These are phyloP conservation scores for Syngnathus typhle DNA, from an alignment of 2,113 vertebrate genomes.

Conservation along the genomic window DNA sequence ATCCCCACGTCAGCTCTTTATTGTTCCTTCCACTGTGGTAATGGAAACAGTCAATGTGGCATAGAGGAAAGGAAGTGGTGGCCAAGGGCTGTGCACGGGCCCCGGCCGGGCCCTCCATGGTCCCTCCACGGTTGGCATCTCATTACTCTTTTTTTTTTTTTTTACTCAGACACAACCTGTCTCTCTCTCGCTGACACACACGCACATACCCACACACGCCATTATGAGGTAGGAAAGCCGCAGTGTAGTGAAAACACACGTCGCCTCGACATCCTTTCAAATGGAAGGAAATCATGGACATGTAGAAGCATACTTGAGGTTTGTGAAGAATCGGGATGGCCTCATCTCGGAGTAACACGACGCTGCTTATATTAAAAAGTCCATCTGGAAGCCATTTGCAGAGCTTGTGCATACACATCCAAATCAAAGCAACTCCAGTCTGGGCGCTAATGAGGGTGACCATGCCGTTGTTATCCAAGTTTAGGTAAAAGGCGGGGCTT, in stretches of 20 bases:
- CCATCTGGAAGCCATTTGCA: slow-evolving; percentile 70
- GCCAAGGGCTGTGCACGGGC: slow-evolving; percentile 44
- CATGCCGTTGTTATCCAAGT: slow-evolving; percentile 62
- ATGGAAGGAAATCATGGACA: slow-evolving; percentile 71
- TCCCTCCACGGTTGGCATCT: slow-evolving; percentile 55
- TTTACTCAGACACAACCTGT: slow-evolving; percentile 14
- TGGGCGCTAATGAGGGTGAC: slow-evolving; percentile 63
- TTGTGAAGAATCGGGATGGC: slow-evolving; percentile 66
- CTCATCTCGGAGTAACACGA: slow-evolving; percentile 64
- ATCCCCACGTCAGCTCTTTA: slow-evolving; percentile 68
- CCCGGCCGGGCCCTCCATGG: slow-evolving; percentile 40
- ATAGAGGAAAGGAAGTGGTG: slow-evolving; percentile 52
- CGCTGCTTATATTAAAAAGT: slow-evolving; percentile 64
- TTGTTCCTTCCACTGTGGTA: slow-evolving; percentile 74
- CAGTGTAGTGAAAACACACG: slow-evolving; percentile 58
- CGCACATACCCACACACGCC: slow-evolving; percentile 20
- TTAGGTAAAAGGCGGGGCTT: slow-evolving; percentile 56
- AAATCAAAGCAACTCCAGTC: slow-evolving; percentile 46
- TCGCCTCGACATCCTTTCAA: slow-evolving; percentile 52
- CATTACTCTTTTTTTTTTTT: slow-evolving; percentile 19
- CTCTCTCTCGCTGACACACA: slow-evolving; percentile 2
- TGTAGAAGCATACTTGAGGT: slow-evolving; percentile 69
- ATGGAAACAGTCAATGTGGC: slow-evolving; percentile 72
- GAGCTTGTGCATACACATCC: slow-evolving; percentile 41
- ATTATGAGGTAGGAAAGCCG: slow-evolving; percentile 37